A percentile compares a stretch with the other conserved stretches of the same genome.
Evolutionary conservation across 1,140 invertebrate species (phyloP).

Genomic region (Trinorchestia longiramus): DNA sequence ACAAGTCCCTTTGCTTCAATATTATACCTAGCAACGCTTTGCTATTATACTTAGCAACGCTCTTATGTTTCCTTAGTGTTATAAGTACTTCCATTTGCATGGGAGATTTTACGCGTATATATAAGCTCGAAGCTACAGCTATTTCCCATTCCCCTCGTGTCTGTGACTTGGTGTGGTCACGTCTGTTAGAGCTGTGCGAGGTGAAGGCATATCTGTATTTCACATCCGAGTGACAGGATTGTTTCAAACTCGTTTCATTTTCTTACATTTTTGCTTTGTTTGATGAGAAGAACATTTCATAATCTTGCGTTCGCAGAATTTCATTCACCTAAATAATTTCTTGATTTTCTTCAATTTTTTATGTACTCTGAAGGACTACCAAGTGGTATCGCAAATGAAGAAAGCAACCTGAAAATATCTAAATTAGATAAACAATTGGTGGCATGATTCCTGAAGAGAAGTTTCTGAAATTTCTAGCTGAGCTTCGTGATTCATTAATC

Average conservation of each 20-base stretch:
- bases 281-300: not conserved
- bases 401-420: not conserved
- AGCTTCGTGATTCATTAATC: not conserved
- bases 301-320: not conserved
- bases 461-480: not conserved
- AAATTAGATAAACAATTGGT: not conserved
- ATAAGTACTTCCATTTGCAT: not conserved
- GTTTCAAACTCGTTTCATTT: not conserved
- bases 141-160: not conserved
- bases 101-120: not conserved
- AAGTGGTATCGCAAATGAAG: not conserved
- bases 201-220: not conserved
- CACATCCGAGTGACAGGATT: not conserved
- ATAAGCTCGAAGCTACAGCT: not conserved
- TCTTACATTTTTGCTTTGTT: not conserved
- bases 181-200: not conserved
- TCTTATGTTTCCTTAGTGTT: not conserved
- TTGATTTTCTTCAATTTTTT: not conserved
- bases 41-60: no score
- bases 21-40: no score
- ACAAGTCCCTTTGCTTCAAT: no score
- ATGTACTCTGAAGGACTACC: not conserved
- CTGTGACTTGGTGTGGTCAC: not conserved
- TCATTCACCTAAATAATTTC: not conserved
- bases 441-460: not conserved